These are phyloP conservation scores for Drosophila demipolita DNA, from an alignment of 2,888 invertebrate genomes.

Conservation along the genomic window DNA sequence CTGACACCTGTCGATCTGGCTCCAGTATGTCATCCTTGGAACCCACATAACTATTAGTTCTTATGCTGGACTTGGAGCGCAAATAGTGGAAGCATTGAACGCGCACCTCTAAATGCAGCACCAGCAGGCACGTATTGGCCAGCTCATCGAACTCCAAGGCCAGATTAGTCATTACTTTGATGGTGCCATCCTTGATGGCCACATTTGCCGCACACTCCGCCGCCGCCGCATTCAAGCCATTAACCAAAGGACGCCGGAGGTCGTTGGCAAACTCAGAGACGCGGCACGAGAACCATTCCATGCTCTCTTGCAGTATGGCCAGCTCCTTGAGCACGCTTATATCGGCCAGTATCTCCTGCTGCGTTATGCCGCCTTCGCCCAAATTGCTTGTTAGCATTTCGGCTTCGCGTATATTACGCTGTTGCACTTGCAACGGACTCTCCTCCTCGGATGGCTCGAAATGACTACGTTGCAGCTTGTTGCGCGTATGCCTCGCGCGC, in stretches of 20 bases:
- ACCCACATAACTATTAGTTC: slow-evolving; percentile 82
- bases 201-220: slow-evolving; percentile 80
- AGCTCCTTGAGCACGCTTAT: slow-evolving; percentile 92
- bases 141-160: slow-evolving; percentile 94
- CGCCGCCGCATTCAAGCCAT: slow-evolving; percentile 77
- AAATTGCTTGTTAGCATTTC: slow-evolving; percentile 96
- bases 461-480: slow-evolving; percentile 80
- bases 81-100: slow-evolving; percentile 98
- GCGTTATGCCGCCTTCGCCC: slow-evolving; percentile 93
- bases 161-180: slow-evolving; percentile 89
- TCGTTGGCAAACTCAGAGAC: slow-evolving; percentile 88
- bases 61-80: slow-evolving; percentile 85
- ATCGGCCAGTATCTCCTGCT: slow-evolving; percentile 94
- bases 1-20: slow-evolving; percentile 91
- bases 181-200: slow-evolving; percentile 86
- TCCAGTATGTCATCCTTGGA: slow-evolving; percentile 90
- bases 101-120: slow-evolving; percentile 96
- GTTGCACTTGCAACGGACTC: slow-evolving; percentile 91
- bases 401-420: slow-evolving; percentile 94
- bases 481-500: slow-evolving; percentile 74
- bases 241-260: slow-evolving; percentile 86
- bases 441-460: slow-evolving; percentile 89
- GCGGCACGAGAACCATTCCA: slow-evolving; percentile 93
- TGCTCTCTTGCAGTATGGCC: slow-evolving; percentile 95
- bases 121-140: slow-evolving; percentile 94